Evolutionary conservation across 64 coral and sea anemone genomes (phyloP), one percentile per base, ranked within the genome.

Genomic region (Actinia equina): DNA sequence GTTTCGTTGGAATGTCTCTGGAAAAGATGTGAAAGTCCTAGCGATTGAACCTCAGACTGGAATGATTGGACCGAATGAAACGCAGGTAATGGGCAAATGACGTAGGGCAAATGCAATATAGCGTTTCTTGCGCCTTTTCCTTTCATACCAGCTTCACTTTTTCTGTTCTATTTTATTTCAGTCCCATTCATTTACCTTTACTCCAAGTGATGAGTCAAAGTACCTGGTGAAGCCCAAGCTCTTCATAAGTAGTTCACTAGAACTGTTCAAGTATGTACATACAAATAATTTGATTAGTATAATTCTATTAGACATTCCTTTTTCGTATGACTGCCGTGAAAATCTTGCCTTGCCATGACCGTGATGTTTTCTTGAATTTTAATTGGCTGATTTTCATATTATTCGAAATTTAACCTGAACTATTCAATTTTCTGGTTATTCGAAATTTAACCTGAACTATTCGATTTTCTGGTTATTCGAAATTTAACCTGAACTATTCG

Each of bases 201-300:
- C 52, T 59, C 93, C 95, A 59, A 22, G 16, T 37, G 89, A 89
- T 18, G 95, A 94, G 44, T 86, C 65, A 43, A 98, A 94, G 43
- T 94, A 92, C 83, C 84, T 98, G 7, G 88, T 92, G 16, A 94
- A 94, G 85, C 67, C 89, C 6, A 98, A 98, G 43, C 95, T 94
- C 14, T 85, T 89, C 76, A 92, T 89, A 23, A 92, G 26, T 18
- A 88, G 86, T 55, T 44, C 62, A 8, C 49, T 52, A 11, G 55
- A 63, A 6, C 51, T 16, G 4, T 52, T 18, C 55, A 85, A 54
- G 83, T 85, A 57, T 9, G 83, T 85, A 60, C 5, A 19, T 7
- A 19, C 20, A 20, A 65, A 19, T n/a, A 65, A 22, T 63, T 5
- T 63, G 4, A 18, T 0, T 63, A 17, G 1, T 63, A 18, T 63